phyloP scores from a whole-genome alignment of 2,888 invertebrate genomes.

The Dasypolia templi region DNA sequence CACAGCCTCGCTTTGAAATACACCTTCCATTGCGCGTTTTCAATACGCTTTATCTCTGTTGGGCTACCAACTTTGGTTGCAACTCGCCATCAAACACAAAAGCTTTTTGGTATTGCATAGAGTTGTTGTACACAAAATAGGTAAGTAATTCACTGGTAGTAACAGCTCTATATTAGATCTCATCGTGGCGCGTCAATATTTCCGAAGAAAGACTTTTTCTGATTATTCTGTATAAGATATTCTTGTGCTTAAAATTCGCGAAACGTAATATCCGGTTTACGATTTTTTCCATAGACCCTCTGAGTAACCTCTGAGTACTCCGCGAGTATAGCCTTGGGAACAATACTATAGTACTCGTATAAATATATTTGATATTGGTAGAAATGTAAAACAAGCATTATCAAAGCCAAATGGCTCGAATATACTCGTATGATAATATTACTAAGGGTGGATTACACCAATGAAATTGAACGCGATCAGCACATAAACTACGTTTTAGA shows the following conservation, averaged over 20 bases:
- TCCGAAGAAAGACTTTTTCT: background rate
- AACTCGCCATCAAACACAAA: background rate
- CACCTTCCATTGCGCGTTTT: background rate
- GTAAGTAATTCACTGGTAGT: background rate
- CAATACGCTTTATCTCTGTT: background rate
- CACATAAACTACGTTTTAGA: no score
- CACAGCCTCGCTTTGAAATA: background rate
- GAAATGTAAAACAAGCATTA: background rate
- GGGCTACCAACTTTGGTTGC: background rate
- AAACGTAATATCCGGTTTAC: background rate
- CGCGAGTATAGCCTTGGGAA: background rate
- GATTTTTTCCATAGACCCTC: background rate
- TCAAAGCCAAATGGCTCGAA: background rate
- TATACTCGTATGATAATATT: background rate
- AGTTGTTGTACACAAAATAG: background rate
- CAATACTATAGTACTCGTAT: background rate
- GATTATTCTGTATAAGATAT: background rate
- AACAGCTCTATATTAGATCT: background rate
- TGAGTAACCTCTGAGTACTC: background rate
- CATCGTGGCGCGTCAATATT: background rate
- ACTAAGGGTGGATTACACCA: no score
- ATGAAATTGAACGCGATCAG: no score
- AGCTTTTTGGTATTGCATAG: background rate
- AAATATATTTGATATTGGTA: background rate
- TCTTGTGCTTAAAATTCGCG: background rate